A percentile compares a stretch with the other conserved stretches of the same genome.
phyloP scores from a whole-genome alignment of 2,113 vertebrate genomes.

The Calonectris borealis region DNA sequence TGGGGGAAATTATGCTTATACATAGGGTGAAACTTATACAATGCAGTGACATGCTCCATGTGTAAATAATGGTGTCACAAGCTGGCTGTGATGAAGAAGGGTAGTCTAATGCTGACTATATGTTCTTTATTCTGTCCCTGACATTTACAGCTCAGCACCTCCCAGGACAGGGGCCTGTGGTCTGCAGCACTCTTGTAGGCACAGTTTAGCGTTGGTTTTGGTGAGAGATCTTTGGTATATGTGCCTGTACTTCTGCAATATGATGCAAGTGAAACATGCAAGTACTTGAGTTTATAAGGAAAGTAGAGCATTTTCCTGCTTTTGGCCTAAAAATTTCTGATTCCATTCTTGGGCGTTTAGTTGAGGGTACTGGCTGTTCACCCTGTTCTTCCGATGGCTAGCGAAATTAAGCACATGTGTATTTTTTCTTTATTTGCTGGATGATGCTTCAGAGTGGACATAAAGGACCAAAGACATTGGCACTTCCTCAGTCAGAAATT shows the following conservation, averaged over 20 bases:
- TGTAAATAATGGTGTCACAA: not conserved
- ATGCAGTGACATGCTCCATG: accelerated
- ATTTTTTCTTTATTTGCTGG: not conserved
- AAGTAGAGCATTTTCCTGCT: not conserved
- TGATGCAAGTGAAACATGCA: not conserved
- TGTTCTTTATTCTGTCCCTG: not conserved
- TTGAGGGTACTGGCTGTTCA: not conserved
- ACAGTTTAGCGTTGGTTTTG: too few species aligned
- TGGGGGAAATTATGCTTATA: not conserved
- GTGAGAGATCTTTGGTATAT: too few species aligned
- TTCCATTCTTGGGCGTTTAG: not conserved
- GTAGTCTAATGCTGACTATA: too few species aligned
- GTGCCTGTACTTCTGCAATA: not conserved
- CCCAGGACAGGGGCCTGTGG: not conserved
- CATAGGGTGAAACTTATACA: not conserved
- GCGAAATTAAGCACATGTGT: not conserved
- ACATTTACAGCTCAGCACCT: not conserved
- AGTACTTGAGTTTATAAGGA: not conserved
- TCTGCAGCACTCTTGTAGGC: not conserved
- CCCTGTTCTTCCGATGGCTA: not conserved
- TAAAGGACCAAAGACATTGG: not conserved
- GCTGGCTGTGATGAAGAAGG: not conserved
- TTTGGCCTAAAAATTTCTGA: not conserved
- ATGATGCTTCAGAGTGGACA: not conserved
- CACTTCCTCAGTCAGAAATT: not conserved